Evolutionary conservation across 2,797 vertebrate species (phyloP).

Genomic region (Prionace glauca): DNA sequence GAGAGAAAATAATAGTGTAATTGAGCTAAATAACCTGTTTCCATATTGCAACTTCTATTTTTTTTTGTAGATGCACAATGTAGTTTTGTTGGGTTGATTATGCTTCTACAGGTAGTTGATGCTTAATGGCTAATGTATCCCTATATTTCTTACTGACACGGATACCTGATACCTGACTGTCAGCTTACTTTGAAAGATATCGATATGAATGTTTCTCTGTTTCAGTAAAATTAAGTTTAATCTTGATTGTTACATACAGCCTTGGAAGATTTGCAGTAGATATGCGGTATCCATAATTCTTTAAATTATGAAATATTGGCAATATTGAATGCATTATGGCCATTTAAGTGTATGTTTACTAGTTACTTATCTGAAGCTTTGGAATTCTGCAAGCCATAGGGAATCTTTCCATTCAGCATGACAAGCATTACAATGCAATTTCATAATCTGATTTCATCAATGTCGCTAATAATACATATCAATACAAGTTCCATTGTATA

Average conservation of each 20-base stretch:
- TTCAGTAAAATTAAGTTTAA: constrained; percentile 13
- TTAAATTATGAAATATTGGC: constrained; percentile 13
- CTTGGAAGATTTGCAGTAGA: not conserved
- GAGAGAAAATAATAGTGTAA: not conserved
- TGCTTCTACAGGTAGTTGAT: not conserved
- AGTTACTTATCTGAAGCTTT: not conserved
- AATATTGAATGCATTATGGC: not conserved
- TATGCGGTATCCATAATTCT: not conserved
- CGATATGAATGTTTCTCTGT: not conserved
- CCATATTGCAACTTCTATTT: not conserved
- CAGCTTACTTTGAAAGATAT: constrained; percentile 9
- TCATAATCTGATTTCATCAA: not conserved
- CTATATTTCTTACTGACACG: constrained; percentile 37
- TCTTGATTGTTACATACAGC: not conserved
- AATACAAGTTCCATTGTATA: not conserved
- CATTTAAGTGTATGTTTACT: not conserved
- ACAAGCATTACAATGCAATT: not conserved
- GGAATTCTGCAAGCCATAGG: not conserved
- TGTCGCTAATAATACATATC: not conserved
- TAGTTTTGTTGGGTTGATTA: not conserved
- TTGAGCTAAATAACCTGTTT: not conserved
- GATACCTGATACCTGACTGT: constrained; percentile 11
- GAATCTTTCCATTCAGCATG: not conserved
- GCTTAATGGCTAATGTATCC: not conserved
- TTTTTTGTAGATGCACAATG: constrained; percentile 3